Evolutionary conservation across 2,888 invertebrate genomes (phyloP).

Genomic region (Aelia acuminata): DNA sequence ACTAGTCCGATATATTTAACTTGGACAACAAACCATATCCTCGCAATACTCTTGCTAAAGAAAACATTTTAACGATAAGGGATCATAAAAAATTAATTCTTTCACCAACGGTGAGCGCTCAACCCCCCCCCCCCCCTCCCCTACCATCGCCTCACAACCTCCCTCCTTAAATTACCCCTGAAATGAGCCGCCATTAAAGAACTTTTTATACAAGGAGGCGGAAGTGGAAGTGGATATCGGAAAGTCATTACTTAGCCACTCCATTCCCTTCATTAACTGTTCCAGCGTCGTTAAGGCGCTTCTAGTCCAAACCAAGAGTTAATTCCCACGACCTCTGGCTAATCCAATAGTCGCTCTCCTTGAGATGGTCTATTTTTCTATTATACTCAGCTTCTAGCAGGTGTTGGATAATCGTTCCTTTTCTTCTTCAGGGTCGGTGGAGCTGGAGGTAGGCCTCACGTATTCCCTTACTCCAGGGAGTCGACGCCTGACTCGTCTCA

Average conservation of each 20-base stretch:
- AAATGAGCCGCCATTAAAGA: slow-evolving; percentile 56
- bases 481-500: slow-evolving; percentile 91
- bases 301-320: not conserved
- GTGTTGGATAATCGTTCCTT: not conserved
- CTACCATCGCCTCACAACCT: no score
- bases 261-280: slow-evolving; percentile 53
- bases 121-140: not conserved
- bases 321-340: not conserved
- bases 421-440: slow-evolving; percentile 65
- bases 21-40: not conserved
- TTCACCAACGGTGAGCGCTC: slow-evolving; percentile 6
- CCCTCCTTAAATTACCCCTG: slow-evolving; percentile 54
- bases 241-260: slow-evolving; percentile 56
- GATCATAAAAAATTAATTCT: slow-evolving; percentile 53
- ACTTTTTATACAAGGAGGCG: slow-evolving; percentile 49
- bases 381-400: not conserved
- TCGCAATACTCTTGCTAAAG: slow-evolving; percentile 1
- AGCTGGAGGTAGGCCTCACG: slow-evolving; percentile 65
- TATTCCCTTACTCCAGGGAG: slow-evolving; percentile 77
- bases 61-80: slow-evolving; percentile 48
- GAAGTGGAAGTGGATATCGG: slow-evolving; percentile 52
- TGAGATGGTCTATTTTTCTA: not conserved
- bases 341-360: not conserved
- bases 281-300: not conserved
- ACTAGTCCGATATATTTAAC: no score